Evolutionary conservation across 2,888 invertebrate species (phyloP).

Genomic region (Lamellibrachia satsuma): DNA sequence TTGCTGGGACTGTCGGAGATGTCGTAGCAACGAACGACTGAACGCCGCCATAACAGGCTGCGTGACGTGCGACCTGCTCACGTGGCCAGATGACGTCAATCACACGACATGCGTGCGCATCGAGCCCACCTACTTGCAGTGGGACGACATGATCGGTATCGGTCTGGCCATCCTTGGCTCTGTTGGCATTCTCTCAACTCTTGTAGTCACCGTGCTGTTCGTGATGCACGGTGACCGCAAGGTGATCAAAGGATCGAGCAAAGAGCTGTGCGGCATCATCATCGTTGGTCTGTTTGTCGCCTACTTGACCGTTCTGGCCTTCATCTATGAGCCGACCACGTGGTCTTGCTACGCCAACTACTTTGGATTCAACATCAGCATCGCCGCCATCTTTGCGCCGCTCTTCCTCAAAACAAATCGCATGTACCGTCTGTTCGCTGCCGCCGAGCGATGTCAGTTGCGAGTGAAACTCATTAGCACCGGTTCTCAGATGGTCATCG

Average conservation of each 20-base stretch:
- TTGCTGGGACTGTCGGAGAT: constrained; percentile 40
- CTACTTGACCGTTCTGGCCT: constrained; percentile 20
- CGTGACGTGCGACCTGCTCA: constrained; percentile 33
- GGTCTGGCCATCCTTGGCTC: constrained; percentile 30
- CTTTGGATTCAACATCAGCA: constrained; percentile 32
- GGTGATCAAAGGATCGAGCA: constrained; percentile 38
- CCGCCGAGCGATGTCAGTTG: constrained; percentile 37
- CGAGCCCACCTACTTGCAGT: constrained; percentile 28
- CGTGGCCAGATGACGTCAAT: constrained; percentile 36
- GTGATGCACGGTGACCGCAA: constrained; percentile 24
- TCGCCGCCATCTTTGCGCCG: constrained; percentile 34
- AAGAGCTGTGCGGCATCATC: constrained; percentile 35
- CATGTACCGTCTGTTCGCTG: constrained; percentile 49
- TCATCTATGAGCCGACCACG: constrained; percentile 25
- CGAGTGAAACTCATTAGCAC: constrained; percentile 28
- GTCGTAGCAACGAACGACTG: constrained; percentile 37
- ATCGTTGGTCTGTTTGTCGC: constrained; percentile 34
- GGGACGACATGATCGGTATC: constrained; percentile 21
- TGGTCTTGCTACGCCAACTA: constrained; percentile 26
- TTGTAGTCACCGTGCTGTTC: constrained; percentile 20
- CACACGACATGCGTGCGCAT: constrained; percentile 30
- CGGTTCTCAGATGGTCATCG: constrained; percentile 30
- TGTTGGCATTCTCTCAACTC: background rate
- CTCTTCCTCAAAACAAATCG: constrained; percentile 46
- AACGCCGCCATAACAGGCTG: constrained; percentile 35